A percentile compares a stretch with the other conserved stretches of the same genome.
These are phyloP conservation scores for Eupithecia tripunctaria DNA, from an alignment of 2,888 invertebrate genomes.

Conservation along the genomic window DNA sequence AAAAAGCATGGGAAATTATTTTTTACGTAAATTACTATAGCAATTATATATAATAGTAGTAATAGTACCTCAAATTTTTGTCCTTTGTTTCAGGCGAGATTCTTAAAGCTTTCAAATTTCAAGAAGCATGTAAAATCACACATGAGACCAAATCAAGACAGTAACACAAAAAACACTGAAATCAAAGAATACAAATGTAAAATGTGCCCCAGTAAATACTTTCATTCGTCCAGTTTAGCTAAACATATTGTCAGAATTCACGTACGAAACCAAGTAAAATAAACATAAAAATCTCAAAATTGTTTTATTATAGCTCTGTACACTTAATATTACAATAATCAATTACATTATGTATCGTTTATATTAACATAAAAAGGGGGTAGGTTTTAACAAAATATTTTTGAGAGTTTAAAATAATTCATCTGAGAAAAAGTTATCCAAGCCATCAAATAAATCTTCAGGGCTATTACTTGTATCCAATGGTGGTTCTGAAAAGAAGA, in stretches of 20 bases:
- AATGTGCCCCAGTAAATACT: conserved; percentile 70
- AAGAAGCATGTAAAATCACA: conserved; percentile 68
- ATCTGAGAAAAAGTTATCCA: conserved; percentile 73
- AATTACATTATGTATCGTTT: not conserved
- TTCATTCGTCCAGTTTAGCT: conserved; percentile 66
- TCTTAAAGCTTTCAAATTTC: conserved; percentile 61
- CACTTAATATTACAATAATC: not conserved
- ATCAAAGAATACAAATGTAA: conserved; percentile 64
- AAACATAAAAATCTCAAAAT: conserved; percentile 6
- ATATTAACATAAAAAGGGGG: not conserved
- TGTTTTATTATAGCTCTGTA: conserved; percentile 3
- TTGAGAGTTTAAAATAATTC: conserved; percentile 61
- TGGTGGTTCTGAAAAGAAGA: conserved; percentile 57
- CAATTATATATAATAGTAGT: not conserved
- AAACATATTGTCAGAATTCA: conserved; percentile 74
- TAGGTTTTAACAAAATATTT: not conserved
- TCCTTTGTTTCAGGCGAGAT: conserved; percentile 61
- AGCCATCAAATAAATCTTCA: conserved; percentile 64
- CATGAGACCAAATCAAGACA: conserved; percentile 37
- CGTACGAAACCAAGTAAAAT: conserved; percentile 49
- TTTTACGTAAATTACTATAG: not conserved
- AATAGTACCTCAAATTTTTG: not conserved
- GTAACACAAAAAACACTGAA: conserved; percentile 28
- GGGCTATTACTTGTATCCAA: conserved; percentile 47
- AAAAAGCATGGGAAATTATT: too few species aligned